A percentile compares a stretch with the other conserved stretches of the same genome.
Conservation (phyloP, 2,113 vertebrate genomes). For the Cyprinodon brontotheroides region DNA sequence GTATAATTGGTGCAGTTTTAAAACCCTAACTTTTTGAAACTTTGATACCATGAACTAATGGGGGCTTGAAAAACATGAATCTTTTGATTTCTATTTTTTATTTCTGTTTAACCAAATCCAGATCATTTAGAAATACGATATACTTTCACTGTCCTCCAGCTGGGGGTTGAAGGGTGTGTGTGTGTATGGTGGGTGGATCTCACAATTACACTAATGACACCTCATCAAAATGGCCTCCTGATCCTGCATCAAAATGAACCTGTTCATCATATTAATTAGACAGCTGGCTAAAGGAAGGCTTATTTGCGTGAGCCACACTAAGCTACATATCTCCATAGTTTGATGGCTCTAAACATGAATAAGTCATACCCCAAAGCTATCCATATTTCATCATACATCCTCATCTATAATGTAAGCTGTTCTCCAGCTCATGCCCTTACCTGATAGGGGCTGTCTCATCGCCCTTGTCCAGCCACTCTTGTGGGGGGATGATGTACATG, state of each 20-base stretch:
- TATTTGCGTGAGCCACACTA: constrained; percentile 35
- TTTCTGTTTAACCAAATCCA: constrained; percentile 20
- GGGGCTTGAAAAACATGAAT: neutral
- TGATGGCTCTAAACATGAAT: constrained; percentile 66
- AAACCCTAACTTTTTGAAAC: neutral
- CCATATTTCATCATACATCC: constrained; percentile 74
- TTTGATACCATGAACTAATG: neutral
- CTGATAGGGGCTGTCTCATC: constrained; percentile 97
- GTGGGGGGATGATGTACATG: constrained; percentile 97
- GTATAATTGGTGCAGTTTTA: neutral
- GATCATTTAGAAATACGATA: constrained; percentile 33
- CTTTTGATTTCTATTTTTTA: neutral
- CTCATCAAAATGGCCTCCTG: constrained; percentile 22
- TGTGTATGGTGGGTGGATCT: neutral
- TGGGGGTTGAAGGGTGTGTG: neutral
- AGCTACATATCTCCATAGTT: constrained; percentile 33
- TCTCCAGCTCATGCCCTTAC: constrained; percentile 72
- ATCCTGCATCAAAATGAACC: constrained; percentile 55
- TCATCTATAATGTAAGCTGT: constrained; percentile 66
- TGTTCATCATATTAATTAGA: constrained; percentile 63
- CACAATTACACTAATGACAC: constrained; percentile 55
- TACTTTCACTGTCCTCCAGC: constrained; percentile 4
- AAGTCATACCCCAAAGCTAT: constrained; percentile 63
- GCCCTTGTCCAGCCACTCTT: constrained; percentile 95
- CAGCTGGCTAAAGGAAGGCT: constrained; percentile 27